Evolutionary conservation across 2,888 invertebrate genomes (phyloP), one percentile per base, ranked within the genome.

Genomic region (Listrodromus nycthemerus): DNA sequence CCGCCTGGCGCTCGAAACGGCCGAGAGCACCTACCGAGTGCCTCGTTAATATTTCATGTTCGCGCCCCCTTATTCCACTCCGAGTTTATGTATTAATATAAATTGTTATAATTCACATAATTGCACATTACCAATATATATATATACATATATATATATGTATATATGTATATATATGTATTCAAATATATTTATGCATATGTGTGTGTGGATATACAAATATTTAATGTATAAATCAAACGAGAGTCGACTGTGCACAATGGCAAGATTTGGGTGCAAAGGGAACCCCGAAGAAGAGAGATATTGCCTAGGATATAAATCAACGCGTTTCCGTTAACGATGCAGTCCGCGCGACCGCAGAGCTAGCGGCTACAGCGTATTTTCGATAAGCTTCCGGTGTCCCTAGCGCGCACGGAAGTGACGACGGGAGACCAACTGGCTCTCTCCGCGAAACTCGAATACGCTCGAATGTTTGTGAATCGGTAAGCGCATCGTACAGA

Each of bases 11-110:
- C 65, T 74, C 76, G 69, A 50, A 41, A 33, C 77, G 27, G n/a
- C 4, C 67, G 41, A 19, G 66, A 50, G 55, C 55, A 27, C 30
- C 50, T 78, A 67, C 27, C 33, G 21, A 48, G 24, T 50, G 30
- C 50, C 70, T 78, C 73, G 73, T 80, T 81, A 80, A 84, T 81
- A 81, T 80, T 84, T 84, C 84, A 77, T 75, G 75, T 80, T 79
- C 70, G 73, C 79, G 37, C 69, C 73, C 70, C 45, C 45, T 33
- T 70, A 69, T 70, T 73, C 78, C 24, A 21, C 41, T 69, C 41
- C 70, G 70, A 76, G 61, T 85, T 61, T 75, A 80, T 69, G 70
- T 76, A 84, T 79, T 74, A 75, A 79, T 83, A 84, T 82, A 82
- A 82, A 77, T 84, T 70, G 55, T 66, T 61, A 82, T 84, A 82